Percentiles rank a stretch among this genome's conserved stretches.
These are phyloP conservation scores for Meghimatium bilineatum DNA, from an alignment of 2,888 invertebrate species.

Conservation along the genomic window DNA sequence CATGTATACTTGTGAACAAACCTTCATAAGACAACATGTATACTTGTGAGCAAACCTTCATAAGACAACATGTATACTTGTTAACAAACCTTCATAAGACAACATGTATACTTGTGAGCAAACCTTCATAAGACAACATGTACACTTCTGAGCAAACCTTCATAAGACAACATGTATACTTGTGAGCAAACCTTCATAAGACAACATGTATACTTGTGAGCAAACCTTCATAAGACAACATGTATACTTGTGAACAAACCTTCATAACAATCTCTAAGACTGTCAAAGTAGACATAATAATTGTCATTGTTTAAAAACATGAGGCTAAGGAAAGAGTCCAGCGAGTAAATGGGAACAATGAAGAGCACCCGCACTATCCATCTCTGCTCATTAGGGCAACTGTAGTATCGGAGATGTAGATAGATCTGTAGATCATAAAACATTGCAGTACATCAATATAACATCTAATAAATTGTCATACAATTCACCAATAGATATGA, in stretches of 20 bases:
- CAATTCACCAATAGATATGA: background rate
- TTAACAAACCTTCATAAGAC: no score
- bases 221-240: no score
- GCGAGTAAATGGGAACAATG: slow-evolving; percentile 98
- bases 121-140: no score
- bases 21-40: no score
- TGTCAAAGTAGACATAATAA: slow-evolving; percentile 99
- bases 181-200: no score
- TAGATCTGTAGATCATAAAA: slow-evolving; percentile 86
- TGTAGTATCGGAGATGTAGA: slow-evolving; percentile 98
- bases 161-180: no score
- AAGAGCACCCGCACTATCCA: slow-evolving; percentile 99
- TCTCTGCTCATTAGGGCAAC: slow-evolving; percentile 98
- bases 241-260: slow-evolving; percentile 81
- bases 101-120: no score
- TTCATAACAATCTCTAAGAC: slow-evolving; percentile 99
- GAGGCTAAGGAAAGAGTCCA: slow-evolving; percentile 98
- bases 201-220: no score
- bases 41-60: no score
- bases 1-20: no score
- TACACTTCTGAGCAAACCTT: no score
- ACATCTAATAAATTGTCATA: background rate
- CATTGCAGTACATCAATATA: background rate
- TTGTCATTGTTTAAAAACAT: slow-evolving; percentile 98
- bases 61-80: no score